Percentiles rank a stretch among this genome's conserved stretches.
phyloP scores from a whole-genome alignment of 2,888 invertebrate species.

The Yponomeuta malinellus region DNA sequence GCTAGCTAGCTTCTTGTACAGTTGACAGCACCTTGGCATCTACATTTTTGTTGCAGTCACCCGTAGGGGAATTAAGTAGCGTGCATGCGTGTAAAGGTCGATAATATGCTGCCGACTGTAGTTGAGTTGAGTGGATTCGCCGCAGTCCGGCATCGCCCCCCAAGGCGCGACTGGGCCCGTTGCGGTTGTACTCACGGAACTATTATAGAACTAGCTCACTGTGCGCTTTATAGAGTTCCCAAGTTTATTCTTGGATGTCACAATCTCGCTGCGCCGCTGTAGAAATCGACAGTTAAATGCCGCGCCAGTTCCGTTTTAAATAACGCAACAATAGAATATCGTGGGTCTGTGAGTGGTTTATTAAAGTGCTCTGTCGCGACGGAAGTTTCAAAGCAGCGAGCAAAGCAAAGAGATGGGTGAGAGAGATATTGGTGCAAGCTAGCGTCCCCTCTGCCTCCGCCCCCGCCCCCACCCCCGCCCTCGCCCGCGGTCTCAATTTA shows the following conservation, averaged over 20 bases:
- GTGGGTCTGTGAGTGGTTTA: neutral
- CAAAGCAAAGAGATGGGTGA: neutral
- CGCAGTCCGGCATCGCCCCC: neutral
- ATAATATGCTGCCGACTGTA: no score
- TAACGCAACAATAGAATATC: neutral
- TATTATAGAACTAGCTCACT: neutral
- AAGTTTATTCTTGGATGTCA: neutral
- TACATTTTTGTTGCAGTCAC: no score
- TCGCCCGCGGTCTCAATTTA: conserved; percentile 11
- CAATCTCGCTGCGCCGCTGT: neutral
- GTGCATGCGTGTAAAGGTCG: no score
- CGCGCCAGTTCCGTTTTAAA: neutral
- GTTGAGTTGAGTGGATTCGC: neutral
- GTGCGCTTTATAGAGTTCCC: neutral
- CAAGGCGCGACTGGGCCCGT: neutral
- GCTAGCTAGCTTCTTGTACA: neutral
- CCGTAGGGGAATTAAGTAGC: no score
- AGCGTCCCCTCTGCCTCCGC: conserved; percentile 34
- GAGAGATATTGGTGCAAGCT: neutral
- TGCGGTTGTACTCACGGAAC: neutral
- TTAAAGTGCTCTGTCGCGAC: neutral
- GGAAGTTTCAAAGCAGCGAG: neutral
- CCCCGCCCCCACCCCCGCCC: conserved; percentile 19
- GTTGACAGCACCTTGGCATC: no score
- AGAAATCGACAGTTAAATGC: neutral